A percentile compares a stretch with the other conserved stretches of the same genome.
Evolutionary conservation across 2,113 vertebrate species (phyloP).

Genomic region (Panurus biarmicus): DNA sequence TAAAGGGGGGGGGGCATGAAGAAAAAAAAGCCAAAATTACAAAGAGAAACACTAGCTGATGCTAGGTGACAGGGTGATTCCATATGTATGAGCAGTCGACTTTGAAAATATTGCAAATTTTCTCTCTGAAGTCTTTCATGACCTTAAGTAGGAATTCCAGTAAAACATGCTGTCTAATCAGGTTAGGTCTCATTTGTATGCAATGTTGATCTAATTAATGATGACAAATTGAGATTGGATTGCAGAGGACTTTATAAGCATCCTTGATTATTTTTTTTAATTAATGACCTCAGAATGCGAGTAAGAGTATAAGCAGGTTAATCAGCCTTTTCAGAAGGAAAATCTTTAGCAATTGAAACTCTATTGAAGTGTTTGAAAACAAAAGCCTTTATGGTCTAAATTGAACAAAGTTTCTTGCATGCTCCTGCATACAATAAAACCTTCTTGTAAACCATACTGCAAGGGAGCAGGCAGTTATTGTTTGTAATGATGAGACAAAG

Average conservation of each 20-base stretch:
- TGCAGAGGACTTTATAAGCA: conserved; percentile 47
- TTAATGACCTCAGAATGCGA: not conserved
- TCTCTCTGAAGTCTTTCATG: conserved; percentile 36
- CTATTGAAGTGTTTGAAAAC: not conserved
- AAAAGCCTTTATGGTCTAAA: not conserved
- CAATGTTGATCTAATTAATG: conserved; percentile 49
- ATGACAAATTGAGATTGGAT: conserved; percentile 65
- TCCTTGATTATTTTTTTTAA: conserved; percentile 34
- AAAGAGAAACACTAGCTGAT: not conserved
- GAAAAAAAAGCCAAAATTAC: not conserved
- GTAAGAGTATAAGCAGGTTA: not conserved
- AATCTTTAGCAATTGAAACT: not conserved
- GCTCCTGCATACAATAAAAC: not conserved
- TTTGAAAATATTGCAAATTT: conserved; percentile 18
- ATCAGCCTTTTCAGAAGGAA: conserved; percentile 25
- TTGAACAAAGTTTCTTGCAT: not conserved
- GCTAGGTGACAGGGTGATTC: not conserved
- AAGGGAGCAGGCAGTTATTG: not conserved
- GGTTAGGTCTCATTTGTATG: conserved; percentile 40
- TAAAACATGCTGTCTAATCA: conserved; percentile 53
- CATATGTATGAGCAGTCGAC: not conserved
- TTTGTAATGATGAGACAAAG: not conserved
- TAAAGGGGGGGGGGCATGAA: fast-evolving
- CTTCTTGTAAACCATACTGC: not conserved
- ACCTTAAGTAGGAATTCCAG: conserved; percentile 50